Evolutionary conservation across 2,888 invertebrate genomes (phyloP), one percentile per base, ranked within the genome.

Genomic region (Tetramorium bicarinatum): DNA sequence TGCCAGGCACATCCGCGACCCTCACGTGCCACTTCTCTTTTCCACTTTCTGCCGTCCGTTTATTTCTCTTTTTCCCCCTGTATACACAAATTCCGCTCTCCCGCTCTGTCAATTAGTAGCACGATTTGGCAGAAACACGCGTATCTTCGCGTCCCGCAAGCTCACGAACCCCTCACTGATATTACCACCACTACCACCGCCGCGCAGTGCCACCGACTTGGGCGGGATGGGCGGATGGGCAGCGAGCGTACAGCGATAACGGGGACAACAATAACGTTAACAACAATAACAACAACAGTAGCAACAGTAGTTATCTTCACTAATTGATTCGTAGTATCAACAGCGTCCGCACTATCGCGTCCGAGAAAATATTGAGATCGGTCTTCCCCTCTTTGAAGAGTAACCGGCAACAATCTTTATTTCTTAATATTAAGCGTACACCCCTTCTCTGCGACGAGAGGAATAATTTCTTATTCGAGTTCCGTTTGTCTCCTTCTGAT

Each of bases 201-300:
- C 69, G 11, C 61, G 25, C 49, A 34, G 47, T 15, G 15, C 25
- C 59, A 21, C 29, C 52, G 69, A 82, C 47, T 79, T 21, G n/a
- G 29, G 41, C 64, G 76, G 11, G 25, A 38, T n/a, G n/a, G n/a
- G 25, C n/a, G 69, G 72, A 64, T 38, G 64, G 34, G 7, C 29
- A 52, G 49, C 41, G 56, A 15, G 38, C 44, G 47, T 59, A 38
- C 25, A 67, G 61, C 49, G 25, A 69, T 18, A 67, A 71, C 44
- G 56, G 21, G 25, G 21, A 49, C 49, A 74, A 56, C 44, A 56
- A 21, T 13, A 74, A 67, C n/a, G 56, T 56, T 62, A 84, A 82
- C 62, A 82, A 87, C 47, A 83, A 85, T 62, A 56, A 56, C 47
- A 54, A 64, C 66, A 83, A 83, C 44, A 82, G 11, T 18, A 25